Conservation (phyloP, 2,797 vertebrate species). For the Micropoecilia bifurca region DNA sequence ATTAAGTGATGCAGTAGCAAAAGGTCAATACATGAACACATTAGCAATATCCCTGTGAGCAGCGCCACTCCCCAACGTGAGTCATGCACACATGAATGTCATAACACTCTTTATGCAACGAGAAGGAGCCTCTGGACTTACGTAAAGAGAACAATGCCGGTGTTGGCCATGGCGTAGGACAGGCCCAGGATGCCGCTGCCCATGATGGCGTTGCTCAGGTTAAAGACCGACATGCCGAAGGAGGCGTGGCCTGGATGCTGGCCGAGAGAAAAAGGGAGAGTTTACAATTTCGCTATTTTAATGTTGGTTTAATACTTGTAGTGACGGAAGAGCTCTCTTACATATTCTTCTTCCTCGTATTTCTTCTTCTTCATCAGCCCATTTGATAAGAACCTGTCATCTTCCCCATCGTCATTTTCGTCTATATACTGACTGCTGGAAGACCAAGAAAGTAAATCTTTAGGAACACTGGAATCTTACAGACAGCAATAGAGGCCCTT, state of each 20-base stretch:
- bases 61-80: neutral
- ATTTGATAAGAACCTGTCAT: constrained; percentile 92
- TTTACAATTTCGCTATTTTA: neutral
- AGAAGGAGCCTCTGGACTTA: constrained; percentile 74
- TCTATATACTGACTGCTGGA: constrained; percentile 87
- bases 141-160: constrained; percentile 94
- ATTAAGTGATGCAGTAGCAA: no score
- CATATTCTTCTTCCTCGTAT: constrained; percentile 92
- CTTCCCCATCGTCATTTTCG: constrained; percentile 87
- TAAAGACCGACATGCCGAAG: constrained; percentile 96
- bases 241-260: constrained; percentile 93
- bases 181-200: constrained; percentile 96
- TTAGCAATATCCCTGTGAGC: neutral
- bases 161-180: constrained; percentile 98
- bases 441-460: neutral
- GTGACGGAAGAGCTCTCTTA: constrained; percentile 67
- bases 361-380: constrained; percentile 91
- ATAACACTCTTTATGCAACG: no score
- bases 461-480: neutral
- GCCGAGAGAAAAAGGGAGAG: neutral
- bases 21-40: neutral
- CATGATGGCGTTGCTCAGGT: constrained; percentile 98
- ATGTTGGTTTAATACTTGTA: neutral
- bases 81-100: neutral
- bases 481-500: neutral